Percentiles rank a stretch among this genome's conserved stretches.
Conservation (phyloP, 2,797 vertebrate species). For the Clarias pachynema region DNA sequence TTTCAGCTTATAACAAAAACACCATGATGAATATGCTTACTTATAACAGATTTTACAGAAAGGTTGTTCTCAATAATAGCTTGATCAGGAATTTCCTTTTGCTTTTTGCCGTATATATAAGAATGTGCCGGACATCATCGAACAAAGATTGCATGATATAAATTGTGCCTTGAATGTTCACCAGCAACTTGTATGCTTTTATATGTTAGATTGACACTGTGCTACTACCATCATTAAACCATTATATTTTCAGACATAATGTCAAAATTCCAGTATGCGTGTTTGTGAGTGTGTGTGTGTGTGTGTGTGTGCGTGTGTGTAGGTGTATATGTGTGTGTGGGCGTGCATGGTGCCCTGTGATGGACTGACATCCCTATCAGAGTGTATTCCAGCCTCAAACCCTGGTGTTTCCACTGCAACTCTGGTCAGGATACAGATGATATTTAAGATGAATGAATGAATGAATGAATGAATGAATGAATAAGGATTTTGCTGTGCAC, state of each 20-base stretch:
- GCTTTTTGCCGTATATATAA: neutral
- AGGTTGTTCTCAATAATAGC: neutral
- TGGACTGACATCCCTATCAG: neutral
- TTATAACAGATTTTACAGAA: no score
- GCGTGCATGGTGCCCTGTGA: neutral
- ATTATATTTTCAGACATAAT: neutral
- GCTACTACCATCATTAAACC: neutral
- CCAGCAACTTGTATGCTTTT: neutral
- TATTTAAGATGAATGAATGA: constrained; percentile 11
- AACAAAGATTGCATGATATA: neutral
- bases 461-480: neutral
- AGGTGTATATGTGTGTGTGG: neutral
- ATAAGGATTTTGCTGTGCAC: neutral
- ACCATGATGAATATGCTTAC: neutral
- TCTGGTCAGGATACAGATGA: neutral
- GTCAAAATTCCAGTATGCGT: neutral
- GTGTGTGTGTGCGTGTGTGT: neutral
- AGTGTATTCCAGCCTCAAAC: neutral
- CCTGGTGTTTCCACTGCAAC: neutral
- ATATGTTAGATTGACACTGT: neutral
- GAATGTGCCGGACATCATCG: neutral
- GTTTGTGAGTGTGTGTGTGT: neutral
- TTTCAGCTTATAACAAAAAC: neutral
- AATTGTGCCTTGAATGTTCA: neutral
- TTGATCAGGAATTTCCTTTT: neutral